A percentile compares a stretch with the other conserved stretches of the same genome.
phyloP scores from a whole-genome alignment of 1,140 invertebrate genomes.

The Orussus abietinus region DNA sequence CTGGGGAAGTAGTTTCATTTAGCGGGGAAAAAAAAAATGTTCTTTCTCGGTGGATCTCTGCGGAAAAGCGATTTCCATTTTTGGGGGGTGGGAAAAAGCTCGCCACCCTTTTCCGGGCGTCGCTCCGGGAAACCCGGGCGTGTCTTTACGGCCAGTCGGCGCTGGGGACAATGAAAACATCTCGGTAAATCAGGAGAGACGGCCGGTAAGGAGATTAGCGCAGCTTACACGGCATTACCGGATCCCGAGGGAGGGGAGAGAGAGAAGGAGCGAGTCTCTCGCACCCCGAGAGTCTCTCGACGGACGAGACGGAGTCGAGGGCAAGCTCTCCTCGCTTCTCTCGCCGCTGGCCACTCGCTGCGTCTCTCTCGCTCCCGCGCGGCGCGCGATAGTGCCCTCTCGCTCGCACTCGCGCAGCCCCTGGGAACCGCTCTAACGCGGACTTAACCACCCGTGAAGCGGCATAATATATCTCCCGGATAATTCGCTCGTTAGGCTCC shows the following conservation, averaged over 20 bases:
- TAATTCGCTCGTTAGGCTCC: constrained; percentile 43
- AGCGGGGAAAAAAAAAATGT: too few species aligned
- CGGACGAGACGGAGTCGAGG: constrained; percentile 13
- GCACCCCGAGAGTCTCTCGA: background rate
- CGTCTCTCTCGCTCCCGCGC: constrained; percentile 9
- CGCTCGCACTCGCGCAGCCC: constrained; percentile 7
- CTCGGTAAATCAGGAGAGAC: constrained; percentile 41
- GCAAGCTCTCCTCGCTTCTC: constrained; percentile 18
- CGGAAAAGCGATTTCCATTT: too few species aligned
- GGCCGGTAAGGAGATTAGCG: constrained; percentile 39
- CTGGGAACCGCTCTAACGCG: too few species aligned
- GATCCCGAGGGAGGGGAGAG: constrained; percentile 17
- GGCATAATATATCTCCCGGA: constrained; percentile 39
- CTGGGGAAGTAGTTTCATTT: too few species aligned
- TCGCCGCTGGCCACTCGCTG: constrained; percentile 5
- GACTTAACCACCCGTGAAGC: constrained; percentile 45
- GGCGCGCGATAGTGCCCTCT: constrained; percentile 5
- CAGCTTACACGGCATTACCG: constrained; percentile 42
- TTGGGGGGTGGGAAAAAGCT: too few species aligned
- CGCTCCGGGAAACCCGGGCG: background rate
- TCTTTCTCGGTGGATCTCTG: too few species aligned
- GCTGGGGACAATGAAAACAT: constrained; percentile 43
- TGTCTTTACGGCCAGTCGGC: constrained; percentile 28
- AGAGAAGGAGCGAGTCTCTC: constrained; percentile 19
- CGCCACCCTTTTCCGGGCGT: too few species aligned